Base-by-base conservation (phyloP, 2,888 invertebrate species). In the Orthosia cruda region DNA sequence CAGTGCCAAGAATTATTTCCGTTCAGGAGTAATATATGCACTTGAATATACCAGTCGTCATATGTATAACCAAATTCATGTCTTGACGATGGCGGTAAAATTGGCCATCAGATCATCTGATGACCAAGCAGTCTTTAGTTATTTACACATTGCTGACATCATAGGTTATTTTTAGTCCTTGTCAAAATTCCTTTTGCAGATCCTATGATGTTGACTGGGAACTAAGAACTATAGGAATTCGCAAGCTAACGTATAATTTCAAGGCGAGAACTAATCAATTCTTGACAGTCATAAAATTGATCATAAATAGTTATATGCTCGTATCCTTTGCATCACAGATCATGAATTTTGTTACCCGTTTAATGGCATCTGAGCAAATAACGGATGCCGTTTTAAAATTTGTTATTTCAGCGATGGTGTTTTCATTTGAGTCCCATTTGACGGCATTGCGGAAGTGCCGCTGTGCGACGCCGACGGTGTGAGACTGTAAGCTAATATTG, bases 401-500 rank as follows among this genome's bases (percentile, higher is more conserved):
- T 63, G 68, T 68, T 75, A 23, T 65, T 84, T 81, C 50, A 68
- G 70, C 52, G 61, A 49, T 79, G 71, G 68, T 40, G 77, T 76
- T 81, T 81, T 73, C 65, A 74, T 77, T 76, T 61, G 73, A 67
- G 59, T 77, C 52, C 49, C 73, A 74, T 77, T 85, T 80, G 57
- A 62, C 75, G 79, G 75, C 68, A 74, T 73, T 81, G 83, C 80
- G 82, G 88, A 86, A 87, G 77, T 74, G 69, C 54, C 63, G 57
- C 49, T 68, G 26, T 59, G 72, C 69, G 81, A 71, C 40, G 58
- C 50, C 69, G 81, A 62, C 47, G 58, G 47, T 65, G 77, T 77
- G 79, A 83, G 80, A 55, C 40, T 65, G 77, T 77, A 81, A 81
- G 78, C 80, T 85, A 82, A 84, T 87, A 87, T 86, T 86, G 84